Evolutionary conservation across 2,113 vertebrate species (phyloP), one percentile per base, ranked within the genome.

Genomic region (Lamprotornis superbus): DNA sequence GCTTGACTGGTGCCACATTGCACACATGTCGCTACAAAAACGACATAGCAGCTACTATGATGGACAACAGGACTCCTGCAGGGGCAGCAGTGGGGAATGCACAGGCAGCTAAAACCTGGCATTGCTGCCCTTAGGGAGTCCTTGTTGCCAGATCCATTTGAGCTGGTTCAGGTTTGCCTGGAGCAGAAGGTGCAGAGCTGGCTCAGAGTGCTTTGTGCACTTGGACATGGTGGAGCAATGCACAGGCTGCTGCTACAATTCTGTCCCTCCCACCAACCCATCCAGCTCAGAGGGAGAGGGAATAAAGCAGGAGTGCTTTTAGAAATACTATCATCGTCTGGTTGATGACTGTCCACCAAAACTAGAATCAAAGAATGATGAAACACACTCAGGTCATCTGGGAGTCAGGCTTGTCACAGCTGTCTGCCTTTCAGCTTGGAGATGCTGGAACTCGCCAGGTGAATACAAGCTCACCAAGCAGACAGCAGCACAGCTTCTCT

Each of bases 191-290:
- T 22, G 30, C 18, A 67, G 24, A 10, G 13, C 10, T 83, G 50
- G 10, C 49, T 76, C 46, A 55, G 30, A 50, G 33, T 21, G 5
- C 16, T 88, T 39, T 80, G 22, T n/a, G 10, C 19, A 21, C 10
- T 9, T 55, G 22, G 30, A 21, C 1, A 0, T 0, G 1, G 23
- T 27, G 28, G 13, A 85, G 31, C 1, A 5, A 55, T 3, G 15
- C 22, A n/a, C 11, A 61, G 46, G 11, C 6, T 27, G 7, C 22
- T 70, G 18, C 37, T 60, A 25, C 5, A 82, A 8, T 11, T 35
- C 53, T 69, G 5, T 19, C 17, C 13, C 24, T 80, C 50, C 18
- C 33, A 74, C 20, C 47, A 37, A 2, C 19, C 9, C 9, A 16
- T 18, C 4, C 28, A 42, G 11, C 15, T 35, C 23, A 47, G 27